Conservation (phyloP, 2,888 invertebrate genomes). For the Thelaira solivaga region DNA sequence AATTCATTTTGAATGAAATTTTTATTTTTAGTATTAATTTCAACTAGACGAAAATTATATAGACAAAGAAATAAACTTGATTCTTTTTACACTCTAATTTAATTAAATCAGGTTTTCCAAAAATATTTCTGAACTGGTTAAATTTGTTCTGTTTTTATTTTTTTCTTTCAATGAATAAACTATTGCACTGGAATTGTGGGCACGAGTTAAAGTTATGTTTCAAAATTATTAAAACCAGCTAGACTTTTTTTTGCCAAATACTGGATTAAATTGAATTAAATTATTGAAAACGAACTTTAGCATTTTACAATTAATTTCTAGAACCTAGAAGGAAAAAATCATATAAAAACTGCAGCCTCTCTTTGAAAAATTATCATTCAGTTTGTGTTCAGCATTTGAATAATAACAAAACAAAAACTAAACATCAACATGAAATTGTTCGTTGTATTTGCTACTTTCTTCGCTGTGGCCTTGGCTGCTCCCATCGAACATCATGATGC, state of each 20-base stretch:
- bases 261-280: neutral
- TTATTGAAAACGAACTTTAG: neutral
- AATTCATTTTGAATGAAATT: too few species aligned
- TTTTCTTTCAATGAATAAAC: too few species aligned
- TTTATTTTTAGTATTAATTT: too few species aligned
- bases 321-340: too few species aligned
- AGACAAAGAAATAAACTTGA: too few species aligned
- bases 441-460: slow-evolving; percentile 75
- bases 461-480: slow-evolving; percentile 69
- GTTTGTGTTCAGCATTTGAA: neutral
- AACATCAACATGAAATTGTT: slow-evolving; percentile 67
- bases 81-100: too few species aligned
- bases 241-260: neutral
- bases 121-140: too few species aligned
- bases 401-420: neutral
- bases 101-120: too few species aligned
- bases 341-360: neutral
- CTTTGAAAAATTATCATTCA: neutral
- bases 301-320: neutral
- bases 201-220: too few species aligned
- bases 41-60: too few species aligned
- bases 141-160: too few species aligned
- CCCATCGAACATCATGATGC: slow-evolving; percentile 74
- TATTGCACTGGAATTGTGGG: too few species aligned
- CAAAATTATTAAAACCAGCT: neutral